These are phyloP conservation scores for Montipora capitata DNA, from an alignment of 92 coral and sea anemone species.

Conservation along the genomic window DNA sequence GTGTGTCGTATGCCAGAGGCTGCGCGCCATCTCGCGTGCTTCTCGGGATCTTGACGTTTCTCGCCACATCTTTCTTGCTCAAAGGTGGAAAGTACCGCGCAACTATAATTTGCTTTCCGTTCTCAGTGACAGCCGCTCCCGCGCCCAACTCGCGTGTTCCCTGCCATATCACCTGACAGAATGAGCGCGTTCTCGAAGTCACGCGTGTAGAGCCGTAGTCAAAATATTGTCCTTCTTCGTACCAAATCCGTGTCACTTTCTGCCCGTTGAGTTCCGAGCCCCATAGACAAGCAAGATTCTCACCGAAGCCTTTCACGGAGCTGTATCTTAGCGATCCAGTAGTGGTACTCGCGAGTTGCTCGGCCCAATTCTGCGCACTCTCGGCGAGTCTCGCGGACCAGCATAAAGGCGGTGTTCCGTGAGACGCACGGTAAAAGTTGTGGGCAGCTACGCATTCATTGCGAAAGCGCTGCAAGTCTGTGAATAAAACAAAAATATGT, in stretches of 20 bases:
- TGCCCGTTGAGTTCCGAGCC: constrained; percentile 96
- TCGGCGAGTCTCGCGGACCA: constrained; percentile 92
- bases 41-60: constrained; percentile 75
- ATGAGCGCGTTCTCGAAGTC: constrained; percentile 89
- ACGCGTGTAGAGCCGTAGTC: constrained; percentile 79
- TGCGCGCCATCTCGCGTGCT: constrained; percentile 32
- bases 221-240: constrained; percentile 89
- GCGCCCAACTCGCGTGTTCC: constrained; percentile 94
- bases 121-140: constrained; percentile 85
- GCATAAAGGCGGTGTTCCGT: constrained; percentile 94
- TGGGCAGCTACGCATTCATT: constrained; percentile 95
- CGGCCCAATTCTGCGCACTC: constrained; percentile 99
- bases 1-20: constrained; percentile 45
- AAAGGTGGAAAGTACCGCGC: constrained; percentile 95
- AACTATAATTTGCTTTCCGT: constrained; percentile 94
- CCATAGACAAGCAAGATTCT: constrained; percentile 94
- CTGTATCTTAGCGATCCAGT: constrained; percentile 82
- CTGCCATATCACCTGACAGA: constrained; percentile 97
- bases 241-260: constrained; percentile 95
- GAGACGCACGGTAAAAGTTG: constrained; percentile 92
- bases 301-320: constrained; percentile 85
- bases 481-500: constrained; percentile 1
- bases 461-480: constrained; percentile 97
- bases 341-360: constrained; percentile 84
- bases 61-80: constrained; percentile 74